Evolutionary conservation across 1,140 invertebrate species (phyloP), one percentile per base, ranked within the genome.

Genomic region (Drosophila nebulosa): DNA sequence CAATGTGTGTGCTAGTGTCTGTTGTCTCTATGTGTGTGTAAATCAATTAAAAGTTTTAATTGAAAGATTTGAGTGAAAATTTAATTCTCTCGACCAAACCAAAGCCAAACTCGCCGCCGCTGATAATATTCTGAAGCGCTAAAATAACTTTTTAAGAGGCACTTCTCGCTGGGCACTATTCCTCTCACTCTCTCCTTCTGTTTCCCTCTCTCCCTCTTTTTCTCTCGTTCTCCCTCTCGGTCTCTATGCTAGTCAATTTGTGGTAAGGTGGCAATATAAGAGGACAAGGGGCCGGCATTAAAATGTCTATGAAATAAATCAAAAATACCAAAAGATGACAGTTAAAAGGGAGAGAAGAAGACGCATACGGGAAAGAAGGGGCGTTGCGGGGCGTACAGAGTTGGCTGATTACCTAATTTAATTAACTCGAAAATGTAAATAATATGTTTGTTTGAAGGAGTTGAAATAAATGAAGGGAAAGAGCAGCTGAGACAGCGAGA

Each of bases 31-130:
- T 67, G 59, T 62, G 60, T 81, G 71, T 64, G 42, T 64, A 67
- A 83, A 84, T 80, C 80, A 79, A 83, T 85, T 85, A 79, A 83
- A 83, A 84, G 46, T 83, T 83, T 83, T 83, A 83, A 83, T 83
- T 83, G 68, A 84, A 84, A 84, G 79, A 79, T 84, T 84, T 79
- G 84, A 84, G 79, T 79, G 76, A 85, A 84, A 46, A 79, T 76
- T 72, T 64, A 72, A 72, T 66, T 50, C 61, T 36, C 56, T 22
- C 63, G 36, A 22, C 46, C 35, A 53, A 39, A 36, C 46, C 42
- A 10, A 24, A 27, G 16, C 56, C 18, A 22, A 57, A 64, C 61
- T 65, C 57, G 12, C 21, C 57, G 12, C 21, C 22, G 50, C 22
- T 32, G 27, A 56, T 56, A 27, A 56, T 56, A 27, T 30, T 52